Conservation (phyloP, 1,140 invertebrate genomes). For the Antheraea pernyi region DNA sequence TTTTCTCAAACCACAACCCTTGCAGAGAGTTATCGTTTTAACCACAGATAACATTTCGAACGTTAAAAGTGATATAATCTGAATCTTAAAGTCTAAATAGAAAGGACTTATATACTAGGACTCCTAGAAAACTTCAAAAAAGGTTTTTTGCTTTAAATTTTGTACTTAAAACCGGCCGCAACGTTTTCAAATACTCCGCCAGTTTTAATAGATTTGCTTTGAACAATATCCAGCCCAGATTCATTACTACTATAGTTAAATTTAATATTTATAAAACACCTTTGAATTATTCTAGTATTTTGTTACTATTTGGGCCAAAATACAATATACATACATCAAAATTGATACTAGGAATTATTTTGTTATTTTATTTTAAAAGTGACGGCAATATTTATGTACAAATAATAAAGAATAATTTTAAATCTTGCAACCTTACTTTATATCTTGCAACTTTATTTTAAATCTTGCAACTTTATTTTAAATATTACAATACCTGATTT, state of each 20-base stretch:
- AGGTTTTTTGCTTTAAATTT: conserved; percentile 12
- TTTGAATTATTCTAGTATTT: no score
- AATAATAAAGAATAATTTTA: not conserved
- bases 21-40: no score
- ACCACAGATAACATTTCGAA: no score
- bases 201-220: not conserved
- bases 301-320: no score
- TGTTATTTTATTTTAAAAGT: not conserved
- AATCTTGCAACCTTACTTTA: not conserved
- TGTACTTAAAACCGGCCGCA: conserved; percentile 11
- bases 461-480: no score
- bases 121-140: conserved; percentile 10
- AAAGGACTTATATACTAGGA: conserved; percentile 2
- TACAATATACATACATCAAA: no score
- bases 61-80: not conserved
- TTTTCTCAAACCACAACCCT: not conserved
- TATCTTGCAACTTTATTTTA: not conserved
- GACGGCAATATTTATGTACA: not conserved
- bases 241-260: not conserved
- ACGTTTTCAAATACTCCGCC: conserved; percentile 5
- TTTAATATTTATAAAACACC: not conserved
- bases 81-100: not conserved
- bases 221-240: not conserved
- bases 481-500: no score
- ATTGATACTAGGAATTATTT: no score